Conservation (phyloP, 2,797 vertebrate genomes). For the Podarcis siculus region DNA sequence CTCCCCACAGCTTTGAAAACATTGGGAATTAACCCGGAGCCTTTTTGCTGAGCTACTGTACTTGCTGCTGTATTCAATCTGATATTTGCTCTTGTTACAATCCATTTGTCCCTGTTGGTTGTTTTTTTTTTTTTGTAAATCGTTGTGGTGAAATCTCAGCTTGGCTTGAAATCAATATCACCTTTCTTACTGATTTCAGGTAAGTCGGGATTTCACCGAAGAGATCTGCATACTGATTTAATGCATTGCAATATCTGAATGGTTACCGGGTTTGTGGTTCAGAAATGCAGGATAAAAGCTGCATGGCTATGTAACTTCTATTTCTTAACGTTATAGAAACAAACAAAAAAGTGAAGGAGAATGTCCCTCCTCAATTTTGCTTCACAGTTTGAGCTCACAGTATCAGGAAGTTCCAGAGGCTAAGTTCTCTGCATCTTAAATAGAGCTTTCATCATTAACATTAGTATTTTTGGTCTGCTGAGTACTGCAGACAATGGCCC, state of each 20-base stretch:
- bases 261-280: conserved; percentile 49
- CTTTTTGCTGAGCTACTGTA: conserved; percentile 29
- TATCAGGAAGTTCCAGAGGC: conserved; percentile 23
- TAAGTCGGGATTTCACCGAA: conserved; percentile 10
- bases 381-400: conserved; percentile 43
- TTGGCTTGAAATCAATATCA: conserved; percentile 17
- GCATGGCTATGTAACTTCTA: conserved; percentile 36
- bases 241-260: conserved; percentile 41
- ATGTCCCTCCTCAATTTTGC: conserved; percentile 44
- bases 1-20: conserved; percentile 16
- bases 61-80: conserved; percentile 45
- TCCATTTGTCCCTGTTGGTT: conserved; percentile 29
- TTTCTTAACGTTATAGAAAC: conserved; percentile 51
- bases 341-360: conserved; percentile 47
- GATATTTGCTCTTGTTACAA: conserved; percentile 62
- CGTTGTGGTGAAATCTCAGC: conserved; percentile 5
- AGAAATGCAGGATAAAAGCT: conserved; percentile 47
- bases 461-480: conserved; percentile 23
- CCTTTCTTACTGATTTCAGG: conserved; percentile 10
- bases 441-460: neutral
- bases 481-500: conserved; percentile 30
- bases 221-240: conserved; percentile 36
- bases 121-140: conserved; percentile 9
- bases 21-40: neutral
- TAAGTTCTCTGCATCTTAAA: conserved; percentile 32